phyloP scores from a whole-genome alignment of 1,140 invertebrate genomes.

The Nephotettix cincticeps region DNA sequence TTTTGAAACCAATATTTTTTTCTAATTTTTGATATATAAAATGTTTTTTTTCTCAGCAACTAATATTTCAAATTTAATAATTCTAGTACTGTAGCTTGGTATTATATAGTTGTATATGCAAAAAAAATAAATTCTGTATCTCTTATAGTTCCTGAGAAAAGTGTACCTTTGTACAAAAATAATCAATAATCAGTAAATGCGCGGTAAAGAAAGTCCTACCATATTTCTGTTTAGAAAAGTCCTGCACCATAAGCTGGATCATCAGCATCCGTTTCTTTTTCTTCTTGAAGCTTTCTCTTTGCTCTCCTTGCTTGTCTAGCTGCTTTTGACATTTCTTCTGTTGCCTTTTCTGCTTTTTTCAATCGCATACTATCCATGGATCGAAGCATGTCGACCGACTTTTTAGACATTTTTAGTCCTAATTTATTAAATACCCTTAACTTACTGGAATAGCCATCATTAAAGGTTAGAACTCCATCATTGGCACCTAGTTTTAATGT shows the following conservation, averaged over 20 bases:
- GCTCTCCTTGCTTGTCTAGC: constrained; percentile 1
- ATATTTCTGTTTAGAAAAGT: background rate
- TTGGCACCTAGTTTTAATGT: constrained; percentile 28
- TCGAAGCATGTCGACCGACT: background rate
- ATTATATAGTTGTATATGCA: too few species aligned
- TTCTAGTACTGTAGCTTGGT: too few species aligned
- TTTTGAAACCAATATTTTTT: too few species aligned
- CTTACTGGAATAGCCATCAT: constrained; percentile 27
- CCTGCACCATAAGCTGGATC: background rate
- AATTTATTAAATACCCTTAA: constrained; percentile 25
- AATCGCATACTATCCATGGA: background rate
- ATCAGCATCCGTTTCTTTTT: background rate
- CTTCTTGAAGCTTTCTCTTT: background rate
- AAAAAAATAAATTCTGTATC: background rate
- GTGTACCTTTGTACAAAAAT: background rate
- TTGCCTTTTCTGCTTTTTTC: background rate
- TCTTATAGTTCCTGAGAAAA: background rate
- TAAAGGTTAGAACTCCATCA: constrained; percentile 30
- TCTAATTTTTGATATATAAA: too few species aligned
- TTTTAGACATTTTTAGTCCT: background rate
- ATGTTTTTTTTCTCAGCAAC: too few species aligned
- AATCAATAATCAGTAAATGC: background rate
- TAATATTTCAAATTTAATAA: too few species aligned
- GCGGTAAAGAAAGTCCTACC: background rate
- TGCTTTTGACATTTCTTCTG: background rate